A percentile compares a stretch with the other conserved stretches of the same genome.
These are phyloP conservation scores for Gibbula magus DNA, from an alignment of 2,888 invertebrate species.

Conservation along the genomic window DNA sequence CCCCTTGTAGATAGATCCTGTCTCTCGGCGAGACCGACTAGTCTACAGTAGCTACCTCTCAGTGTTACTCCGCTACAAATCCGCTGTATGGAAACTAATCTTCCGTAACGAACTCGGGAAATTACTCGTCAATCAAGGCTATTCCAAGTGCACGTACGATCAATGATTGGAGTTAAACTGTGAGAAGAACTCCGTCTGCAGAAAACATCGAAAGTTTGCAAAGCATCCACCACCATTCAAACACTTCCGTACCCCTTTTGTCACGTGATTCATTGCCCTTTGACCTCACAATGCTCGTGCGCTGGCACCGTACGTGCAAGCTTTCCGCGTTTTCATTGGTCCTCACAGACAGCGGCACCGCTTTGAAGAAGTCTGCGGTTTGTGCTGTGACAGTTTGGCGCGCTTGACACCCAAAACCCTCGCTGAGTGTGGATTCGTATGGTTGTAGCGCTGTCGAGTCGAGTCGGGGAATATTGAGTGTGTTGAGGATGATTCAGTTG, in stretches of 20 bases:
- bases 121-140: conserved; percentile 11
- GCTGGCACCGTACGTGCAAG: not conserved
- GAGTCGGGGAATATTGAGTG: not conserved
- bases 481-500: not conserved
- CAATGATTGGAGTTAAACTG: not conserved
- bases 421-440: not conserved
- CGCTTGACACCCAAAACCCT: not conserved
- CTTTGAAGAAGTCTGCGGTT: conserved; percentile 5
- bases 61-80: too few species aligned
- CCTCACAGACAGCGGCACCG: not conserved
- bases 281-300: not conserved
- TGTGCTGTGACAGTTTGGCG: not conserved
- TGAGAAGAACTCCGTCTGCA: not conserved
- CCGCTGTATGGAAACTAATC: not conserved
- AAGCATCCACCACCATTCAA: conserved; percentile 11
- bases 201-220: conserved; percentile 11
- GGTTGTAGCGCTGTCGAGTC: not conserved
- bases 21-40: too few species aligned
- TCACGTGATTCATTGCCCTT: not conserved
- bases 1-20: too few species aligned
- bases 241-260: conserved; percentile 5
- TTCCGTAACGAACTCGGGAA: not conserved
- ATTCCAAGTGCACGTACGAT: conserved; percentile 1
- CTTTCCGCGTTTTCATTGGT: not conserved
- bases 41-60: too few species aligned